Conservation (phyloP, 1,140 invertebrate species). For the Sycophaga agraensis region DNA sequence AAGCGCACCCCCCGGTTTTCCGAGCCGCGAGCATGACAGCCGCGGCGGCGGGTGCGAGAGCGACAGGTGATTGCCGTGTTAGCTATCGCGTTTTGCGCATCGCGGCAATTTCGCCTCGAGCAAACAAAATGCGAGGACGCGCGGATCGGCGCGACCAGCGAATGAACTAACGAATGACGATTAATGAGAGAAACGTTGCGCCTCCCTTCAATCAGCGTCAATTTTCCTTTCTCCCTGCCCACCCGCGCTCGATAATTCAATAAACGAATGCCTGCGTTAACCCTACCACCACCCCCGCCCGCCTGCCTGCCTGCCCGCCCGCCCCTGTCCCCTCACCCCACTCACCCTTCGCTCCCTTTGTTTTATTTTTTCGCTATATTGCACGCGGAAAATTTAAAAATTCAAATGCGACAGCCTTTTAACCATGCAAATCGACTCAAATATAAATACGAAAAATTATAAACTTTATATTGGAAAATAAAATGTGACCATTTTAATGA, state of each 20-base stretch:
- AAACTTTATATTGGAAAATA: too few species aligned
- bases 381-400: neutral
- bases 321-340: neutral
- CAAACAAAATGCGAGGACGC: slow-evolving; percentile 22
- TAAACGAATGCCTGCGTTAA: slow-evolving; percentile 32
- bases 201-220: slow-evolving; percentile 51
- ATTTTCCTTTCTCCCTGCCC: slow-evolving; percentile 38
- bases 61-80: slow-evolving; percentile 7
- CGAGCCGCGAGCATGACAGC: too few species aligned
- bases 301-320: too few species aligned
- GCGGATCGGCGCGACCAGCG: slow-evolving; percentile 28
- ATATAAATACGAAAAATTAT: too few species aligned
- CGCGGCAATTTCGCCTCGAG: slow-evolving; percentile 3
- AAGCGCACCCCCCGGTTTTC: too few species aligned
- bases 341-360: slow-evolving; percentile 8
- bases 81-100: slow-evolving; percentile 9
- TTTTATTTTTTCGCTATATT: neutral
- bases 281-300: too few species aligned
- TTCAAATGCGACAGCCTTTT: too few species aligned
- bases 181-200: slow-evolving; percentile 46
- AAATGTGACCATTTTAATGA: too few species aligned
- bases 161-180: slow-evolving; percentile 51
- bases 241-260: slow-evolving; percentile 48
- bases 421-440: too few species aligned
- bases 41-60: neutral